Evolutionary conservation across 1,140 invertebrate genomes (phyloP), one percentile per base, ranked within the genome.

Genomic region (Xylocopa sonorina): DNA sequence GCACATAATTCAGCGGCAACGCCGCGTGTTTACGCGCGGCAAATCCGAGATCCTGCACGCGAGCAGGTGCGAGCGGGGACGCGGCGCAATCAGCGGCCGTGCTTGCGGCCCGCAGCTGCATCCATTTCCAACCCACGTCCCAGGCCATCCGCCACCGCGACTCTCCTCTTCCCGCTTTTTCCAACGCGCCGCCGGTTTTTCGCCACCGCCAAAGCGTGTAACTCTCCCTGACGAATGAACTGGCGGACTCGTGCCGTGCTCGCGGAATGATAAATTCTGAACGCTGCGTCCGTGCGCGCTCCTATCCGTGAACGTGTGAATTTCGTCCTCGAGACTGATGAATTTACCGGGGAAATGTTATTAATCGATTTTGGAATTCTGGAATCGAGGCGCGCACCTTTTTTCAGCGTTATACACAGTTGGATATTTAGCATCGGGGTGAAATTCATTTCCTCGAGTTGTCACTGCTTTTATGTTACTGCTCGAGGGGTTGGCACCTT

Each of bases 1-100:
- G 57, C 51, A 81, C 53, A 83, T 86, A 85, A 86, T 82, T 87
- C 73, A 83, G 34, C 34, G 24, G 68, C 62, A 48, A 67, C 67
- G 57, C 69, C 58, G 53, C 64, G 75, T 77, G 75, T 71, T 60
- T 43, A 32, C 55, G 46, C 41, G 64, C 50, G 21, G 48, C 64
- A 50, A 67, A 67, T 67, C 53, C 66, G 64, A 62, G 60, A 78
- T 78, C 75, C 66, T n/a, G 53, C 75, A 78, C 75, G 75, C 75
- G 75, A 78, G 66, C 74, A 46, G 63, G 60, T 64, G 72, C 58
- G 58, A 63, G 71, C 71, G 32, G 46, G n/a, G 43, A 63, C 50
- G 72, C 62, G 32, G 51, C 24, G 74, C 51, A 76, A 76, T 76
- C 63, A 76, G 74, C 63, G 74, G 48, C 62, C 18, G 60, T 51